Conservation (phyloP, 1,140 invertebrate genomes). For the Bombyx mori region ASM3026992v2 NC_085118.1:6147001-6147500, state of each 20-base stretch:
- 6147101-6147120: too few relatives aligned
- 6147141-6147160: too few relatives aligned
- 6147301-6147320: conserved; percentile 26
- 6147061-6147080: too few relatives aligned
- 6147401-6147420: conserved; percentile 57
- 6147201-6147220: too few relatives aligned
- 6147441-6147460: conserved; percentile 68
- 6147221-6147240: too few relatives aligned
- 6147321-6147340: conserved; percentile 23
- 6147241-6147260: conserved; percentile 14
- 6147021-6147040: too few relatives aligned
- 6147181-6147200: neutral
- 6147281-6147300: conserved; percentile 21
- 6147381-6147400: conserved; percentile 40
- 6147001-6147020: too few relatives aligned
- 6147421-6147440: conserved; percentile 61
- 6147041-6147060: too few relatives aligned
- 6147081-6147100: too few relatives aligned
- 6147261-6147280: conserved; percentile 11
- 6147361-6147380: conserved; percentile 53
- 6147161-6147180: neutral
- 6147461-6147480: conserved; percentile 48
- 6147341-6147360: conserved; percentile 64
- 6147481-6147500: conserved; percentile 1
- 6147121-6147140: too few relatives aligned